phyloP scores from a whole-genome alignment of 2,888 invertebrate genomes.

The Drosophila vallismaia region DNA sequence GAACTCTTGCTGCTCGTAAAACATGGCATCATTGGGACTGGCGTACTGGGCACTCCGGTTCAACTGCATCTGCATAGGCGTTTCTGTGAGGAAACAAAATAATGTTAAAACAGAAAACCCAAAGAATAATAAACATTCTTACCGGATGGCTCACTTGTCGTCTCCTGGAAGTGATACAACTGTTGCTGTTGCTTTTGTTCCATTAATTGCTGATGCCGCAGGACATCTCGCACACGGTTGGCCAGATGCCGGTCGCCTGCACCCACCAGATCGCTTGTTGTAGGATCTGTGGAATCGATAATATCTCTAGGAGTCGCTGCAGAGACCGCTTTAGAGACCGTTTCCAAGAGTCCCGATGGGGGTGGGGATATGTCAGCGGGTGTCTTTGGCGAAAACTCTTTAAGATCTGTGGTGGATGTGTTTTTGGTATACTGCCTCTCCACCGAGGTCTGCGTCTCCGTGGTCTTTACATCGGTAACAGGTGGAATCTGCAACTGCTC shows the following conservation, averaged over 20 bases:
- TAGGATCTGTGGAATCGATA: not conserved
- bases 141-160: slow-evolving; percentile 2
- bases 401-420: slow-evolving; percentile 63
- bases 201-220: slow-evolving; percentile 9
- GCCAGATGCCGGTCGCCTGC: slow-evolving; percentile 13
- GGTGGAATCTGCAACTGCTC: not conserved
- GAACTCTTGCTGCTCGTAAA: slow-evolving; percentile 82
- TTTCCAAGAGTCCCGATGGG: not conserved
- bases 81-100: not conserved
- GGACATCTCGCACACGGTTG: slow-evolving; percentile 25
- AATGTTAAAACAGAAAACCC: not conserved
- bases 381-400: not conserved
- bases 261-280: not conserved
- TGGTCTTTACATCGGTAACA: slow-evolving; percentile 15
- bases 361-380: not conserved
- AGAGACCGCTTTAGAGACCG: not conserved
- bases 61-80: not conserved
- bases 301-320: not conserved
- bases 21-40: slow-evolving; percentile 46
- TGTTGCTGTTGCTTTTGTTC: slow-evolving; percentile 6
- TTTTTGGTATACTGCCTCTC: slow-evolving; percentile 39
- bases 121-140: not conserved
- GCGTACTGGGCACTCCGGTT: not conserved
- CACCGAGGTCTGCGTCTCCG: slow-evolving; percentile 42
- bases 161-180: slow-evolving; percentile 10